Evolutionary conservation across 2,113 vertebrate genomes (phyloP), one percentile per base, ranked within the genome.

Genomic region (Martes martes): DNA sequence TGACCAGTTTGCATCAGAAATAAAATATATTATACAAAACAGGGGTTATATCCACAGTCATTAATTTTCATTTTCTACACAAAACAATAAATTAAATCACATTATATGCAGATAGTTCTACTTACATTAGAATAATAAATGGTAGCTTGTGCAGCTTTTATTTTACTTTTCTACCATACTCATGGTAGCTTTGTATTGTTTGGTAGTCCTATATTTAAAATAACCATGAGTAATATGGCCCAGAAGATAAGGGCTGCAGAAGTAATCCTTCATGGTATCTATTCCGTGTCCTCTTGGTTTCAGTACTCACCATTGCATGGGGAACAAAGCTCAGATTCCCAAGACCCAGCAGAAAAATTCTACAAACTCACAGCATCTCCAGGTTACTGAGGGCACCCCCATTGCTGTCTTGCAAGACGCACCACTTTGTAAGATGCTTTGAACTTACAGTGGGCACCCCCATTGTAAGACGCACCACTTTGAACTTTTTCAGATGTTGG

Each of bases 31-130:
- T 98, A 99, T 97, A 99, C 98, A 99, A 98, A 99, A 98, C 96
- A 98, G 97, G 97, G 98, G 98, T 98, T 99, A 99, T 98, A 99
- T 98, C 99, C 99, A 99, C 98, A 99, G 98, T 99, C 98, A 98
- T 97, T 97, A 99, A 98, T 99, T 98, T 18, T 23, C 96, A 94
- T 98, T 98, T 98, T 99, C 99, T 99, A 99, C 98, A 99, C 98
- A 99, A 99, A 98, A 98, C 96, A 99, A 99, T 99, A 99, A 99
- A 99, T 99, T 99, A 99, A 99, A 99, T 99, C 98, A 99, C 99
- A 99, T 99, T 99, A 99, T 99, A 99, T 99, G 99, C 99, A 99
- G 98, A 99, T 98, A 99, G 98, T 99, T 99, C 98, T 99, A 99
- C 99, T 99, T 99, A 99, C 98, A 99, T 99, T 98, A 99, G 98